phyloP scores from a whole-genome alignment of 2,888 invertebrate genomes.

The Petrophora chlorosata region DNA sequence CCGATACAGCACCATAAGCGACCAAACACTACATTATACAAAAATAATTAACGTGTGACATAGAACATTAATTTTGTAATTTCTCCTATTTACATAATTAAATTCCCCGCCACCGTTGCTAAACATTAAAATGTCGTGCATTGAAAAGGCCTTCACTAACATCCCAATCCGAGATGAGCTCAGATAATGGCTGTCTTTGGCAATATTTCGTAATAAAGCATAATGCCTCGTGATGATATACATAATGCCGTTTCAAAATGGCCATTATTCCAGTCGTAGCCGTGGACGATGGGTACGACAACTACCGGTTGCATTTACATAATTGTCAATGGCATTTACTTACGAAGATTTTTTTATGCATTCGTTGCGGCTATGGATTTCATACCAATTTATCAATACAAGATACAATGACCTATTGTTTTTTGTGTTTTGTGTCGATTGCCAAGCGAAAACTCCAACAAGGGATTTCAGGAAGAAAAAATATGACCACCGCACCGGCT shows the following conservation, averaged over 20 bases:
- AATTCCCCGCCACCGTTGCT: conserved; percentile 4
- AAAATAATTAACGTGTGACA: neutral
- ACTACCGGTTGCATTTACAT: conserved; percentile 20
- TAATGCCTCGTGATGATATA: conserved; percentile 11
- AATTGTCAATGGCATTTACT: conserved; percentile 22
- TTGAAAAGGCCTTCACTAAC: conserved; percentile 21
- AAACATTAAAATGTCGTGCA: conserved; percentile 19
- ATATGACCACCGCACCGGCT: too few relatives aligned
- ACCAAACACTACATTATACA: neutral
- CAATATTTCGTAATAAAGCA: conserved; percentile 17
- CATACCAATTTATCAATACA: conserved; percentile 3
- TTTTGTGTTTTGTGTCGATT: neutral
- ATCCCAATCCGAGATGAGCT: conserved; percentile 3
- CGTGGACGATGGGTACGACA: conserved; percentile 13
- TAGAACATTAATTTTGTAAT: neutral
- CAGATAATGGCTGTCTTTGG: conserved; percentile 15
- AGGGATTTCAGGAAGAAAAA: too few relatives aligned
- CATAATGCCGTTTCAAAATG: conserved; percentile 25
- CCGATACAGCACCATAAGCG: too few relatives aligned
- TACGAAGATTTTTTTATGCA: conserved; percentile 14
- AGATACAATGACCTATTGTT: neutral
- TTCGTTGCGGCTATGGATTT: conserved; percentile 4
- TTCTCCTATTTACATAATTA: conserved; percentile 6
- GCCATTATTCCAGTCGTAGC: conserved; percentile 11
- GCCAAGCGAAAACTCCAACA: too few relatives aligned